Conservation (phyloP, 1,140 invertebrate genomes). For the Apis mellifera region DNA sequence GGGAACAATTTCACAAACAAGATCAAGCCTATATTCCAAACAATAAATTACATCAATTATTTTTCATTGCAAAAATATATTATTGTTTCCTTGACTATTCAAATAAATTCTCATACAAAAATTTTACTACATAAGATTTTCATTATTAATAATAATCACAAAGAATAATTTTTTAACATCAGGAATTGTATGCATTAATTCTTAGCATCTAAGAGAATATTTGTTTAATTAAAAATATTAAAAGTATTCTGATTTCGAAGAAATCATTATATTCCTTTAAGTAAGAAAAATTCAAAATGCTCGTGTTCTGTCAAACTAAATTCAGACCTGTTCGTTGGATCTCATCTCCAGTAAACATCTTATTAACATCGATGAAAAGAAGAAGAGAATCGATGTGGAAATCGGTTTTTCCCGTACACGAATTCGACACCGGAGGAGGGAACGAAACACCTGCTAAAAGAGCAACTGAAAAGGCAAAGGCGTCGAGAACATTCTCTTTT, state of each 20-base stretch:
- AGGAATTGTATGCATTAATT: too few species aligned
- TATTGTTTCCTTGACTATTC: not conserved
- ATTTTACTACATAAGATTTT: too few species aligned
- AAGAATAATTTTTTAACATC: too few species aligned
- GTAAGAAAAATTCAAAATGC: too few species aligned
- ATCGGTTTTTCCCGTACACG: slow-evolving; percentile 48
- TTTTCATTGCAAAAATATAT: slow-evolving; percentile 5
- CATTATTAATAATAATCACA: too few species aligned
- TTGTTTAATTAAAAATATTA: too few species aligned
- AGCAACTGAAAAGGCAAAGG: slow-evolving; percentile 62
- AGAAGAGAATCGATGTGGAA: slow-evolving; percentile 19
- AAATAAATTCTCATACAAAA: not conserved
- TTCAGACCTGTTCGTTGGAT: too few species aligned
- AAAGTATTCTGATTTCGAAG: too few species aligned
- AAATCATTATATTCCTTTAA: too few species aligned
- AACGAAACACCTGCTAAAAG: slow-evolving; percentile 72
- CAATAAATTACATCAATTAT: not conserved
- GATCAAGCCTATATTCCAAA: not conserved
- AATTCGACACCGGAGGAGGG: slow-evolving; percentile 46
- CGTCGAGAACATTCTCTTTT: slow-evolving; percentile 22
- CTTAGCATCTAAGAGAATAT: too few species aligned
- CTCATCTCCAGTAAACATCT: not conserved
- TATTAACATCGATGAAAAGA: not conserved
- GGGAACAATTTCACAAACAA: not conserved
- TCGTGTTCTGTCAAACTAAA: too few species aligned